Percentiles rank a stretch among this genome's conserved stretches.
These are phyloP conservation scores for Zaprionus africanus DNA, from an alignment of 1,140 invertebrate genomes.

Conservation along the genomic window DNA sequence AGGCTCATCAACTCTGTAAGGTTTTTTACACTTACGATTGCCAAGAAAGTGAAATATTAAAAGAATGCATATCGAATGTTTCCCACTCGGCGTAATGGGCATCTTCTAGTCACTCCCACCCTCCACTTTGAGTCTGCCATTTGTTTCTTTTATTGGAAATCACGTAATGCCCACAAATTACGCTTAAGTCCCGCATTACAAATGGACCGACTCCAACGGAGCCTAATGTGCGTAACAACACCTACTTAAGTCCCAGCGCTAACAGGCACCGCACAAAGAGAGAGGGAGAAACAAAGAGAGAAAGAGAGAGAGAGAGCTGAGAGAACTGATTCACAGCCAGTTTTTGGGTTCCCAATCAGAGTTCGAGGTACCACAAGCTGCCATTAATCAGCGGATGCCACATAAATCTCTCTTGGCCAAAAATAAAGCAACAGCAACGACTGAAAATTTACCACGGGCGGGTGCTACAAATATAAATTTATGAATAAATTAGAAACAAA, in stretches of 20 bases:
- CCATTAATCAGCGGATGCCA: constrained; percentile 70
- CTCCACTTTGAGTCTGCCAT: background rate
- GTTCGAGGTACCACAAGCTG: constrained; percentile 30
- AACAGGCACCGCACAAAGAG: constrained; percentile 24
- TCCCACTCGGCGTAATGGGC: background rate
- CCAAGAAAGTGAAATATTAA: background rate
- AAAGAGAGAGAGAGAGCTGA: background rate
- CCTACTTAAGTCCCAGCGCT: constrained; percentile 60
- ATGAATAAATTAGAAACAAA: constrained; percentile 83
- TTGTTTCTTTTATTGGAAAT: constrained; percentile 18
- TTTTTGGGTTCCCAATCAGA: constrained; percentile 37
- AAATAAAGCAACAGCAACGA: constrained; percentile 35
- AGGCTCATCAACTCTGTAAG: background rate
- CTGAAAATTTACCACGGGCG: constrained; percentile 35
- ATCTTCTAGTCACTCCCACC: background rate
- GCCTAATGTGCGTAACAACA: constrained; percentile 78
- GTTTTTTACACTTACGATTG: background rate
- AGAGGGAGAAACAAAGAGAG: background rate
- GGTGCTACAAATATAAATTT: constrained; percentile 82
- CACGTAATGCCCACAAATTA: constrained; percentile 69
- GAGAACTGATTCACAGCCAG: constrained; percentile 66
- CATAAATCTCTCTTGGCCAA: constrained; percentile 69
- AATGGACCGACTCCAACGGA: constrained; percentile 43
- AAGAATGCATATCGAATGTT: background rate
- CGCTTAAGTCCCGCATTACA: constrained; percentile 48